Evolutionary conservation across 2,113 vertebrate genomes (phyloP), one percentile per base, ranked within the genome.

Genomic region (Forbesichthys papilliferus): DNA sequence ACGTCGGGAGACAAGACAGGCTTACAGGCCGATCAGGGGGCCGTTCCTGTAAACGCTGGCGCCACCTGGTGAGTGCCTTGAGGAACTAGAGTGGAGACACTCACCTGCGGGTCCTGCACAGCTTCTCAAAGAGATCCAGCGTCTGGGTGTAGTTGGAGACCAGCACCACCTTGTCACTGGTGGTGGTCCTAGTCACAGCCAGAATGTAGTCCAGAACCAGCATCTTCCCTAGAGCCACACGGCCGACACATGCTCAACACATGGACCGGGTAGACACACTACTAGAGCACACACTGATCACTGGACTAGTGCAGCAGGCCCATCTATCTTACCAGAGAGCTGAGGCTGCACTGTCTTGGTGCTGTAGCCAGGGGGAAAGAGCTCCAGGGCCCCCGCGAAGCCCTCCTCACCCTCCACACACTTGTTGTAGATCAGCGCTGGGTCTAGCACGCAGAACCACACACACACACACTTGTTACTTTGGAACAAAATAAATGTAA

Each of bases 71-170:
- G 18, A 4, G 4, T 20, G 18, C 55, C 3, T 8, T 27, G 34
- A 34, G 42, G 11, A 60, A n/a, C 59, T 61, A 61, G 12, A 42
- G 46, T n/a, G 13, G 33, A 42, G 5, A 9, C 78, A 73, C 47
- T 80, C 73, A 99, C 97, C 95, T 97, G 80, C 98, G 93, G 46
- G 65, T 84, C 80, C 96, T 90, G 89, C 97, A 99, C 46, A 99
- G 92, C 84, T 96, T 98, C 88, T 99, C 98, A 90, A 99, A 99
- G 2, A 99, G 91, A 82, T 99, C 98, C 86, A 99, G 82, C 0
- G 97, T 99, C 83, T 99, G 98, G 27, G 98, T 99, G 81, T 99
- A 99, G 93, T 98, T 99, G 33, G 98, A 99, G 57, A 99, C 96
- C 48, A 99, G 91, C 73, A 99, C 97, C 68, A 99, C 96, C 80